Evolutionary conservation across 2,113 vertebrate genomes (phyloP), one percentile per base, ranked within the genome.

Genomic region (Bambusicola thoracicus): DNA sequence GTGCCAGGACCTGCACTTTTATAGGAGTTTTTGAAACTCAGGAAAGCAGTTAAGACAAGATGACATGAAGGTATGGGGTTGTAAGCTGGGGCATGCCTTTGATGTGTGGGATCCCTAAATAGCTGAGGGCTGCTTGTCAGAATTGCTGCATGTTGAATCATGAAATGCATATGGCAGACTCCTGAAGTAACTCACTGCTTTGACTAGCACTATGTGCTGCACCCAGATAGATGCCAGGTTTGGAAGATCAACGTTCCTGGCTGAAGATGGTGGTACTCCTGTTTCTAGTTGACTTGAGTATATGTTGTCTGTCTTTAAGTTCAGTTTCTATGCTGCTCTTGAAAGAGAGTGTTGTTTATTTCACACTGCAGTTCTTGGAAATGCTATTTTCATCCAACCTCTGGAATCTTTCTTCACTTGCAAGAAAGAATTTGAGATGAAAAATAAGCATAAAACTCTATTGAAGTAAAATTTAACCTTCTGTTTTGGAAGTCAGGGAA

Each of bases 121-220:
- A 6, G n/a, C 51, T 29, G 67, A 19, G 29, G 44, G 11, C 41
- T 58, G 17, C 17, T 86, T 78, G 67, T 74, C 25, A 46, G 48
- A 10, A 67, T 2, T 34, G 20, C 29, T n/a, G 34, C 6, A 2
- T 51, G 16, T 59, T 91, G 30, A 13, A 43, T 13, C 0, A 0
- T 19, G 32, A 62, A 73, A 62, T 4, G 1, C 1, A 2, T 5
- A 5, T 83, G 20, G 21, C 53, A 51, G 27, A 10, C 44, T 84
- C 25, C 44, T 83, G 55, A 11, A 62, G 58, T 30, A 32, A 38
- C 40, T 32, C 12, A 29, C 10, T 24, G n/a, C 30, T 8, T 1
- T 10, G 5, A 29, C 18, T 40, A 56, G 22, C 10, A 2, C 74
- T 70, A 16, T 34, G 7, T 32, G 29, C 8, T 84, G 51, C 9